Conservation (phyloP, 1,140 invertebrate genomes). For the Drosophila rhopaloa region DNA sequence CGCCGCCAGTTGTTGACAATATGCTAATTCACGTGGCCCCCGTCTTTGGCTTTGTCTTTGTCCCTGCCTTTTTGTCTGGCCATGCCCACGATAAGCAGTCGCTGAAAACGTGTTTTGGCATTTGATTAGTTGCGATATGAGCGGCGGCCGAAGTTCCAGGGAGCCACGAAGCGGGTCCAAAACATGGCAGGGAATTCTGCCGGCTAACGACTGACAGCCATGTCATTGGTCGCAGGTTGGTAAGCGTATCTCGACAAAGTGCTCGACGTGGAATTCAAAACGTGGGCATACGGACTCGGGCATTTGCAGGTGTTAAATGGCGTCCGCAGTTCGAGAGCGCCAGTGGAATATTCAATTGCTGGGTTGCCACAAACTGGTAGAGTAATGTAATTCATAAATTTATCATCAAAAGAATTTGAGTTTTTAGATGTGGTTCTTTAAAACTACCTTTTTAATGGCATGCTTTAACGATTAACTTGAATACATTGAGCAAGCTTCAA, state of each 20-base stretch:
- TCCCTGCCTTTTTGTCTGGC: slow-evolving; percentile 13
- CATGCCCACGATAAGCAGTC: slow-evolving; percentile 51
- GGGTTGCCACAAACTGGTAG: background rate
- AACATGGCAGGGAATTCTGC: slow-evolving; percentile 8
- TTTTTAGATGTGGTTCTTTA: background rate
- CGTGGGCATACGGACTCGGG: slow-evolving; percentile 13
- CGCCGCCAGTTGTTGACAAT: slow-evolving; percentile 48
- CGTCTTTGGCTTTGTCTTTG: slow-evolving; percentile 17
- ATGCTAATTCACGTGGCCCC: slow-evolving; percentile 59
- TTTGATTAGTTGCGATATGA: slow-evolving; percentile 68
- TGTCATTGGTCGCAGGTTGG: slow-evolving; percentile 41
- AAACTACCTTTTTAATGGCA: background rate
- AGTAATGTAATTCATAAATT: background rate
- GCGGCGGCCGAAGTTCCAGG: slow-evolving; percentile 10
- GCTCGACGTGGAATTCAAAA: slow-evolving; percentile 16
- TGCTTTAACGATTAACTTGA: background rate
- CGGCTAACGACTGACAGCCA: slow-evolving; percentile 30
- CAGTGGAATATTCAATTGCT: slow-evolving; percentile 34
- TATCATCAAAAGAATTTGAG: background rate
- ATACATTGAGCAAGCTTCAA: too few relatives aligned
- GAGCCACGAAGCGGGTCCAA: slow-evolving; percentile 5
- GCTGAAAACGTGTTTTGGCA: slow-evolving; percentile 78
- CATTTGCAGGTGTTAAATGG: slow-evolving; percentile 42
- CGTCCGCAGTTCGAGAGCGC: slow-evolving; percentile 6
- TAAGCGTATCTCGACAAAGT: background rate